Base-by-base conservation (phyloP, 2,797 vertebrate species). In the Sandelia bainsii region DNA sequence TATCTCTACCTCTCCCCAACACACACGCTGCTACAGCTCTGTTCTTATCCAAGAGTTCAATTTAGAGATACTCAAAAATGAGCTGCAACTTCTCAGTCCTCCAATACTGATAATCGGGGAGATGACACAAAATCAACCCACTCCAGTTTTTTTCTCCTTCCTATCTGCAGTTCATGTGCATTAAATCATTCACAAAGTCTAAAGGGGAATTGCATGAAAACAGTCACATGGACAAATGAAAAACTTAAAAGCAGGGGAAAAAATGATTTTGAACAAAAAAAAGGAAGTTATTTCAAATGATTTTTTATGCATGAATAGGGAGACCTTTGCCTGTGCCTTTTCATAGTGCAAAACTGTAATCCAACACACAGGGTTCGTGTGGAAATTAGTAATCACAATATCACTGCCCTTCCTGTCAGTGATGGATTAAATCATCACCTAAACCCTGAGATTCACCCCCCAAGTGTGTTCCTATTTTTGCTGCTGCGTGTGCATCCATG, bases 361-460 rank as follows among this genome's bases (percentile, higher is more conserved):
- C 37, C 20, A 20, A 73, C 8, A 69, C 54, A 70, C 45, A 40
- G 44, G 49, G 67, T 65, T 71, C 70, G 85, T 53, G 68, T 59
- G 64, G 77, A 87, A 87, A 84, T 82, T 75, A 90, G 85, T 86
- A 91, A 94, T 93, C 88, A 91, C 80, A 72, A 83, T 89, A 89
- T 84, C 85, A 89, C 77, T 78, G 81, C 87, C 87, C 88, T 92
- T 93, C 88, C 82, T 93, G 89, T 89, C 92, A 90, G 90, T 92
- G 92, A 94, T 93, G 92, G 93, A 94, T 94, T 94, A 90, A 94
- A 93, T 92, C 92, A 93, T 93, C 92, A 92, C 85, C 90, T 82
- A 85, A 88, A 84, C 83, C 70, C 75, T 62, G 42, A 83, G 71
- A 90, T 77, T 75, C 14, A 42, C 75, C 80, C 77, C 67, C 71